Percentiles rank a stretch among this genome's conserved stretches.
phyloP scores from a whole-genome alignment of 2,888 invertebrate species.

The Drosophila dives region DNA sequence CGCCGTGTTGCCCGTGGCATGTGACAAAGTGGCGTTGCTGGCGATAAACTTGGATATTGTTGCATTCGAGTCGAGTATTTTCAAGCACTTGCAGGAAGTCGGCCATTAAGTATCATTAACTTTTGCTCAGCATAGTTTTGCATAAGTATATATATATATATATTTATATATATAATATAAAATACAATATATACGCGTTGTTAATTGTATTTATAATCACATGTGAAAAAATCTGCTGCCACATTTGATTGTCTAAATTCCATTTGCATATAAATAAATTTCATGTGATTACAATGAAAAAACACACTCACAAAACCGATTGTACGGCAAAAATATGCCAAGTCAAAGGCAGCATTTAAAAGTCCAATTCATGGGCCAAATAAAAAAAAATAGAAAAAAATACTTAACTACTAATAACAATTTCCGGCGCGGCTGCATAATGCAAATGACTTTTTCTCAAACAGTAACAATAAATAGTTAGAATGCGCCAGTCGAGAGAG shows the following conservation, averaged over 20 bases:
- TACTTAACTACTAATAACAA: slow-evolving; percentile 74
- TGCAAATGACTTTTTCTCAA: slow-evolving; percentile 77
- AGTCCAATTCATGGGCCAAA: slow-evolving; percentile 65
- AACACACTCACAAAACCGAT: slow-evolving; percentile 10
- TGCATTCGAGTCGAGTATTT: slow-evolving; percentile 20
- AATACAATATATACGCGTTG: slow-evolving; percentile 31
- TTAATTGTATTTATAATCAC: slow-evolving; percentile 62
- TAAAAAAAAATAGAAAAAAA: slow-evolving; percentile 38
- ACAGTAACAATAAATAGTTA: slow-evolving; percentile 51
- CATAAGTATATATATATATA: slow-evolving; percentile 49
- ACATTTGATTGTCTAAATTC: slow-evolving; percentile 72
- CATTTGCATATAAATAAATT: slow-evolving; percentile 79
- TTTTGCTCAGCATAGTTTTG: slow-evolving; percentile 50
- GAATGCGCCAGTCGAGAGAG: background rate
- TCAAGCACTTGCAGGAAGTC: slow-evolving; percentile 50
- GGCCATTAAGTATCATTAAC: slow-evolving; percentile 71
- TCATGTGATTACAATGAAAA: slow-evolving; percentile 24
- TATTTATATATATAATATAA: slow-evolving; percentile 35
- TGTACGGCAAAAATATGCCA: slow-evolving; percentile 47
- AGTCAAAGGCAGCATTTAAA: slow-evolving; percentile 76
- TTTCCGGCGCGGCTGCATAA: slow-evolving; percentile 74
- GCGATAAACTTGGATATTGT: slow-evolving; percentile 56
- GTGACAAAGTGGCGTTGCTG: slow-evolving; percentile 75
- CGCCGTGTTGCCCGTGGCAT: slow-evolving; percentile 66
- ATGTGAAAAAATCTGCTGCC: slow-evolving; percentile 61